Base-by-base conservation (phyloP, 2,888 invertebrate genomes). In the Ceraclea dissimilis region DNA sequence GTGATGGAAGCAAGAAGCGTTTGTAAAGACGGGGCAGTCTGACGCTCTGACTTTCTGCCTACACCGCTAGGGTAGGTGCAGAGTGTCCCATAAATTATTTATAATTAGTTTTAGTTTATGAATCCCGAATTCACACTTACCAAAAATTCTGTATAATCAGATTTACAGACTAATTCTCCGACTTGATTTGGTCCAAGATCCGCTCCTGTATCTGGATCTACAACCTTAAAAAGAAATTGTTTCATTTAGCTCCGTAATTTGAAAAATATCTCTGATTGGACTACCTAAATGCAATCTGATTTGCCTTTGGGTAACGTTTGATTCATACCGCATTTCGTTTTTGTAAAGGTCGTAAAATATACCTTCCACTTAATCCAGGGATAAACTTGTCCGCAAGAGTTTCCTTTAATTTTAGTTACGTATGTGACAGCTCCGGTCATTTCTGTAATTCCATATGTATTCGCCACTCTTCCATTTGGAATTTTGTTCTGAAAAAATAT, bases 141-240 rank as follows among this genome's bases (percentile, higher is more conserved):
- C 31, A 31, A 31, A 31, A 31, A 31, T 31, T 31, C 8, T 11
- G 31, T 31, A 31, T 31, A 31, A 8, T 31, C 31, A 31, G 31
- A 31, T 11, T 31, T 31, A 11, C 31, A 31, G 11, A 6, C 6
- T 10, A 90, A 70, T 70, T 91, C 90, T 18, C 91, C 91, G 8
- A 81, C 73, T 65, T 84, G 75, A 63, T 84, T 79, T 0, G 82
- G 75, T 0, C 80, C 82, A n/a, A 83, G 69, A 57, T 71, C 65
- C 64, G 81, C 77, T 1, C 82, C 81, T 0, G 76, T 79, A 1
- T 70, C 68, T 1, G 83, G 69, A 60, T 83, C 81, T 1, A 84
- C 66, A 16, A 87, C 66, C 67, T 84, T 84, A 1, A 31, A 31
- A 31, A 31, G 11, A 8, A n/a, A n/a, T n/a, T n/a, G n/a, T n/a